These are phyloP conservation scores for Pterocles orientalis DNA, from an alignment of 2,113 vertebrate genomes.

Conservation along the genomic window DNA sequence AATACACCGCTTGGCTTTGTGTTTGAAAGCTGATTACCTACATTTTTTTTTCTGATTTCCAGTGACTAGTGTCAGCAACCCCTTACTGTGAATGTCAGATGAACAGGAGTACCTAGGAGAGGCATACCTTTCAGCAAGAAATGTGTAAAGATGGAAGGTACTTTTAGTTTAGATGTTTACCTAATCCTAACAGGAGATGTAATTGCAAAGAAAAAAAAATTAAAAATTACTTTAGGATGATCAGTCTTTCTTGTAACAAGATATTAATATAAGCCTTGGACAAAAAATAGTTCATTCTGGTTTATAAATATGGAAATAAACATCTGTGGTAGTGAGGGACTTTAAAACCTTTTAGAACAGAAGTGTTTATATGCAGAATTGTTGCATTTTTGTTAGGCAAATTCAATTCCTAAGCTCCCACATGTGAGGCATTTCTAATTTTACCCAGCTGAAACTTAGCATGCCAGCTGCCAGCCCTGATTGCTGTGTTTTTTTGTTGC, in stretches of 20 bases:
- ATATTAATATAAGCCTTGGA: not conserved
- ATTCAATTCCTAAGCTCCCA: not conserved
- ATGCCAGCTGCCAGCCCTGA: not conserved
- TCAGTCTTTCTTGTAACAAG: not conserved
- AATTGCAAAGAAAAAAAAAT: not conserved
- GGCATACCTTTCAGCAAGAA: not conserved
- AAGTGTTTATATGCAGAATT: not conserved
- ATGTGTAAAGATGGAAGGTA: not conserved
- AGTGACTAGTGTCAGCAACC: not conserved
- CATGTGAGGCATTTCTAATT: constrained; percentile 47
- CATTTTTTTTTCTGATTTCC: not conserved
- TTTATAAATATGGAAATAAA: not conserved
- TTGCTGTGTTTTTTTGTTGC: not conserved
- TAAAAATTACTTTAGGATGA: not conserved
- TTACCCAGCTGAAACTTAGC: constrained; percentile 16
- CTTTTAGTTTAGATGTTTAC: not conserved
- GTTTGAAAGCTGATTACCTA: not conserved
- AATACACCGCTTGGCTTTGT: not conserved
- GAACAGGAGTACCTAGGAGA: not conserved
- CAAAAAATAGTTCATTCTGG: not conserved
- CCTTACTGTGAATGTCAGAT: not conserved
- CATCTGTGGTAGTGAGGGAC: not conserved
- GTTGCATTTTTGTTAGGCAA: not conserved
- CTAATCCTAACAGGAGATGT: not conserved
- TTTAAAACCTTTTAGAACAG: not conserved